Conservation (phyloP, 1,140 invertebrate species). For the Camponotus pennsylvanicus region DNA sequence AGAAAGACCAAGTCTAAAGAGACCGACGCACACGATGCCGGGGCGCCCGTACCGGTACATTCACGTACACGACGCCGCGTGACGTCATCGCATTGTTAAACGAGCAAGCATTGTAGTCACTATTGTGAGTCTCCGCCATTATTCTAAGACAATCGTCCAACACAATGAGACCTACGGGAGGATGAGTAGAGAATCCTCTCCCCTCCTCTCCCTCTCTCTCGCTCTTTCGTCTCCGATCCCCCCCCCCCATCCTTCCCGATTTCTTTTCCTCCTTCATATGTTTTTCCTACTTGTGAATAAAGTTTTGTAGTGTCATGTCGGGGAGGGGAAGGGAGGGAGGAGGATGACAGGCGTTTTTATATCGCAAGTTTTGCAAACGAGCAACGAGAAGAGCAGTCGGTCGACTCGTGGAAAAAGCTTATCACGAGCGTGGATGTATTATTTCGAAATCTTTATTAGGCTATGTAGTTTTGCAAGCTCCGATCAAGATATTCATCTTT, state of each 20-base stretch:
- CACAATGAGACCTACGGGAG: constrained; percentile 86
- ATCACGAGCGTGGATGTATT: neutral
- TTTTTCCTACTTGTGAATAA: constrained; percentile 71
- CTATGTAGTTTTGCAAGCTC: neutral
- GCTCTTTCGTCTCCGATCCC: constrained; percentile 46
- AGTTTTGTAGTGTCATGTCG: constrained; percentile 48
- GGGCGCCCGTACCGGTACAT: constrained; percentile 81
- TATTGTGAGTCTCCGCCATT: constrained; percentile 87
- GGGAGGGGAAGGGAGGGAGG: neutral
- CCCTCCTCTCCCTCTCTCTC: constrained; percentile 61
- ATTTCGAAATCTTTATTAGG: neutral
- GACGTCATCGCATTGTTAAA: constrained; percentile 87
- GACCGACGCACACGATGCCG: constrained; percentile 82
- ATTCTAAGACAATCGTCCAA: constrained; percentile 87
- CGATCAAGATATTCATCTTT: neutral
- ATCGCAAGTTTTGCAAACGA: neutral
- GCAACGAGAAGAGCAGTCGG: neutral
- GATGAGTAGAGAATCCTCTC: constrained; percentile 85
- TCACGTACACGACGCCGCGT: constrained; percentile 83
- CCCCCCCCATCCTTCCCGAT: constrained; percentile 65
- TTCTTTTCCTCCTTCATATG: constrained; percentile 59
- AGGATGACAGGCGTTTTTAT: constrained; percentile 52
- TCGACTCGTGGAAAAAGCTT: neutral
- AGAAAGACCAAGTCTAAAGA: constrained; percentile 78
- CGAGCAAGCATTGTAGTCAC: constrained; percentile 87